Evolutionary conservation across 2,797 vertebrate genomes (phyloP), one percentile per base, ranked within the genome.

Genomic region (Limosa lapponica): DNA sequence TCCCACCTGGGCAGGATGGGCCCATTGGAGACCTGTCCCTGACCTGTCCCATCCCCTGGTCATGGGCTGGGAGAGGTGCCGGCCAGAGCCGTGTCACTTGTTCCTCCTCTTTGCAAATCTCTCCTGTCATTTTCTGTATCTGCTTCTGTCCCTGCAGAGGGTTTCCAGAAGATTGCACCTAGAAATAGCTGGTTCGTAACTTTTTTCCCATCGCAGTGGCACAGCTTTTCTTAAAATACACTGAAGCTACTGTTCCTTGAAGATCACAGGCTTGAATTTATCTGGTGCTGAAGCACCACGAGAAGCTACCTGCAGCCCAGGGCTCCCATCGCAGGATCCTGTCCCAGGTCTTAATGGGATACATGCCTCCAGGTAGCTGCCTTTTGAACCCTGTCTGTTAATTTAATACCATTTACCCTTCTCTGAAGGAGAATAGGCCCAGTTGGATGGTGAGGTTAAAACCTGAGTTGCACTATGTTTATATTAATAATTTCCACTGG

Each of bases 401-500:
- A 79, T 87, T 95, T 70, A 34, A 73, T 86, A 44, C 69, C 79
- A 20, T 70, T 92, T 93, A 87, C 59, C 59, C 55, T 58, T 72
- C 80, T 90, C 66, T 11, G 34, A 77, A 92, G 54, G 73, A 46
- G 61, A 58, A 13, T 7, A 37, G 86, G 80, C 93, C 77, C 52
- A 69, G 74, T 77, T 89, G 82, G 89, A 80, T 69, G 89, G 66
- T 58, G 12, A 84, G 83, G 86, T 64, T 95, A 90, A 90, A 90
- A 74, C 73, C 80, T 52, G 67, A 74, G 78, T 83, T 57, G 88
- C 2, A 3, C 91, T 79, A 57, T 95, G 91, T 94, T 96, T 96
- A 82, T 94, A 92, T 95, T 93, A 95, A 95, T 92, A 93, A 90
- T 96, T 96, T 96, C 96, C 94, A 73, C 91, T 87, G 83, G 88